Evolutionary conservation across 92 coral and sea anemone genomes (phyloP).

Genomic region (Porites divaricata): DNA sequence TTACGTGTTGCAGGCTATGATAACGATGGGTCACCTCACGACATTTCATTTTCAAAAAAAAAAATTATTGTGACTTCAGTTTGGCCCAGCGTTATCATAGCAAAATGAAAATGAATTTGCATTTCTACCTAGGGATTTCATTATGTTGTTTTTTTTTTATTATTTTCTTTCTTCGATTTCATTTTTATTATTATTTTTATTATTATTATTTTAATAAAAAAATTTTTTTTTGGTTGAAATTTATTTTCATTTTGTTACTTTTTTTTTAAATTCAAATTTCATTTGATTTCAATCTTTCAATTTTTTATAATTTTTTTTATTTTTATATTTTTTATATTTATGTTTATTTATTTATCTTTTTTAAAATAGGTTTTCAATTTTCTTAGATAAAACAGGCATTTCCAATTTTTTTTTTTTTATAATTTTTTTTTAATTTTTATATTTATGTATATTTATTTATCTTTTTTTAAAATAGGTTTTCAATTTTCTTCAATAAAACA

Average conservation of each 20-base stretch:
- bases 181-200: neutral
- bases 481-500: no score
- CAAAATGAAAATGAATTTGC: neutral
- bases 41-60: neutral
- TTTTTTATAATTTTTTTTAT: neutral
- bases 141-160: neutral
- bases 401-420: no score
- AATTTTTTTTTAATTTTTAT: no score
- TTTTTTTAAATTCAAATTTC: neutral
- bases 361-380: no score
- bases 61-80: neutral
- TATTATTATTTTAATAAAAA: neutral
- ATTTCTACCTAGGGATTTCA: neutral
- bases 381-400: no score
- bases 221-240: neutral
- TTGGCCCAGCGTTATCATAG: neutral
- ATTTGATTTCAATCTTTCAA: neutral
- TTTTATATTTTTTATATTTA: neutral
- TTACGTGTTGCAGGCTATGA: constrained; percentile 20
- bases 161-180: neutral
- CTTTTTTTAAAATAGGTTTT: no score
- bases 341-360: neutral
- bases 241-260: neutral
- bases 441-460: no score
- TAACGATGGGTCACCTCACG: constrained; percentile 1